Evolutionary conservation across 2,113 vertebrate genomes (phyloP).

Genomic region (Malurus melanocephalus): DNA sequence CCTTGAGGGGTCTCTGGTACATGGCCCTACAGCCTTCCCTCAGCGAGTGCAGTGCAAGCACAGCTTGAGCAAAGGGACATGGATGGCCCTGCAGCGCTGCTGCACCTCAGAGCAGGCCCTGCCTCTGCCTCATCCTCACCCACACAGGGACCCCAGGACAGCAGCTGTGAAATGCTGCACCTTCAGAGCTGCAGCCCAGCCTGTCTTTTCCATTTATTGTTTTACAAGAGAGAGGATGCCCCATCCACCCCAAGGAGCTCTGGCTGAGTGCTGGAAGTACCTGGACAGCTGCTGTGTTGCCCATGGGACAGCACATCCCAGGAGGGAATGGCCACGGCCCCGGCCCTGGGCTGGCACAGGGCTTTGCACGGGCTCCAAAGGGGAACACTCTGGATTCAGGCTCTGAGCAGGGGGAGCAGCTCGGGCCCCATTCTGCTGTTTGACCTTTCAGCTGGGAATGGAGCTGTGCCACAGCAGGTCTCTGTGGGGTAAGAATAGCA

Average conservation of each 20-base stretch:
- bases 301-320: neutral
- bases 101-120: neutral
- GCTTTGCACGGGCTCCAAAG: neutral
- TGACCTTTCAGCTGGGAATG: neutral
- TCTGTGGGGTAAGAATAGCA: constrained; percentile 54
- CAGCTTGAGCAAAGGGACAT: neutral
- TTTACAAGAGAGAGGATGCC: neutral
- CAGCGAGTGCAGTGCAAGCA: neutral
- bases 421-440: neutral
- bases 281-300: neutral
- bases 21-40: neutral
- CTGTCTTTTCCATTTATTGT: neutral
- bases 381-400: neutral
- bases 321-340: neutral
- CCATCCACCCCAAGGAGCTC: neutral
- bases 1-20: neutral
- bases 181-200: neutral
- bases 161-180: neutral
- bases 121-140: neutral
- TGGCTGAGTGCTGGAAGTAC: neutral
- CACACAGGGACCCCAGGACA: neutral
- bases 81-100: neutral
- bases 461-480: neutral
- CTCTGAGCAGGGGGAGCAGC: neutral
- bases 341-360: neutral